phyloP scores from a whole-genome alignment of 2,888 invertebrate species.

The Salticus scenicus region DNA sequence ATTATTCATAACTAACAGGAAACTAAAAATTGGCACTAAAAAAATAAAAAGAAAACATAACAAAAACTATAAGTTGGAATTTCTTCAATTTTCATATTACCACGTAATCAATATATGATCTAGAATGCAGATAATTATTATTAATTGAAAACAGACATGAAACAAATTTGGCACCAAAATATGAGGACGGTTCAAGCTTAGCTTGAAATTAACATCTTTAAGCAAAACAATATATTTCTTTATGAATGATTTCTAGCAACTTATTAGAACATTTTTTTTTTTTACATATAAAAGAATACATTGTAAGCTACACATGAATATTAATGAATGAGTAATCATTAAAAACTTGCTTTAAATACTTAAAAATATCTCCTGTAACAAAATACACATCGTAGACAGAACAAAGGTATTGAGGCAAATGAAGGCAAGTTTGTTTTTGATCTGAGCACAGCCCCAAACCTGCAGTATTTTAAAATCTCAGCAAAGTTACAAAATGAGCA shows the following conservation, averaged over 20 bases:
- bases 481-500: constrained; percentile 67
- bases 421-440: constrained; percentile 70
- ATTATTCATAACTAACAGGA: neutral
- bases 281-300: constrained; percentile 37
- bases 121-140: constrained; percentile 14
- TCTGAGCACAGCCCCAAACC: constrained; percentile 70
- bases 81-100: neutral
- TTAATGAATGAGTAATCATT: constrained; percentile 41
- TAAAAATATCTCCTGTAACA: constrained; percentile 63
- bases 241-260: constrained; percentile 31
- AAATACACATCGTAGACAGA: constrained; percentile 63
- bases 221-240: constrained; percentile 26
- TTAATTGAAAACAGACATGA: constrained; percentile 17
- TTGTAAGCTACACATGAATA: constrained; percentile 44
- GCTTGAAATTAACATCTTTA: neutral
- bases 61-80: neutral
- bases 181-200: constrained; percentile 57
- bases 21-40: neutral
- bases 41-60: neutral
- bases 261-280: constrained; percentile 40
- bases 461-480: constrained; percentile 66
- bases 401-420: constrained; percentile 67
- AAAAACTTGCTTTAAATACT: constrained; percentile 63
- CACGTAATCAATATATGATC: neutral
- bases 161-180: constrained; percentile 68